Base-by-base conservation (phyloP, 2,113 vertebrate species). In the Chloebia gouldiae region DNA sequence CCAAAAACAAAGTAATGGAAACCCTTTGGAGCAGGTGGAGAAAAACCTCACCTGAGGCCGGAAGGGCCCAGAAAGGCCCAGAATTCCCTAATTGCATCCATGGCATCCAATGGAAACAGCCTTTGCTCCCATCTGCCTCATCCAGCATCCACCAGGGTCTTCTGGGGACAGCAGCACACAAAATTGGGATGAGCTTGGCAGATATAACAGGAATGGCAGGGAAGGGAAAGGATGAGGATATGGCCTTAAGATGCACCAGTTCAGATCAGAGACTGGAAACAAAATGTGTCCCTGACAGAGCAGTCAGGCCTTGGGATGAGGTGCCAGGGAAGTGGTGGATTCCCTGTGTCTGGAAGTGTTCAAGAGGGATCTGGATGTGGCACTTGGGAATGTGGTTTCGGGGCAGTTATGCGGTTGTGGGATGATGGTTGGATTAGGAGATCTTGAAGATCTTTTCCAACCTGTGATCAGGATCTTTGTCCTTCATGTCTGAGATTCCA, bases 71-170 rank as follows among this genome's bases (percentile, higher is more conserved):
- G 60, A 45, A 25, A 2, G 18, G 49, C 19, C 31, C 81, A 69
- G 40, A 25, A 47, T 39, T 81, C 30, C 64, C 50, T 47, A 5
- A n/a, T 31, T 24, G 11, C 11, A 20, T 25, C 63, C 17, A 2
- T 47, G 18, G 39, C 53, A 83, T 28, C 66, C 42, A 44, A 7
- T 13, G 71, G 23, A 33, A 78, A 30, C 15, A 42, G 28, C 63
- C 20, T 28, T 15, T 59, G n/a, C n/a, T 56, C 28, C 78, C 28
- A 9, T 21, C 42, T 11, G 50, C 24, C 53, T 3, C 0, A 13
- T 44, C n/a, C 53, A n/a, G n/a, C 6, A 3, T 27, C 13, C 11
- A 9, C 19, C 0, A 0, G 15, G 23, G 11, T 19, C 20, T 37
- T 19, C 40, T 30, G 47, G 31, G 71, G 28, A 70, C 31, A 44